These are phyloP conservation scores for Creontiades dilutus DNA, from an alignment of 2,888 invertebrate species.

Conservation along the genomic window DNA sequence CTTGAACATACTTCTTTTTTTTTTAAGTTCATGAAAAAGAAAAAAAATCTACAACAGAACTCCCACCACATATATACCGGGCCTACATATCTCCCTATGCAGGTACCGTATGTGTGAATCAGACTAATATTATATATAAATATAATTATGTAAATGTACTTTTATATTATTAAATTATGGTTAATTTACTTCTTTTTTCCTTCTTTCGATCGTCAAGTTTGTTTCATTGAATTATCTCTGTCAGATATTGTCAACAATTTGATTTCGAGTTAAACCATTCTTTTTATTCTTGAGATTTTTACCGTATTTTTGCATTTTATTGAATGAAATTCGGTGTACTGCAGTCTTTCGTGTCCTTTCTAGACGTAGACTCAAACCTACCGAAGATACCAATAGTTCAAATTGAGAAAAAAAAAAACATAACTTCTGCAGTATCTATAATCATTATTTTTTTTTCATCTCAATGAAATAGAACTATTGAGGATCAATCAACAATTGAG, in stretches of 20 bases:
- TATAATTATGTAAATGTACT: constrained; percentile 44
- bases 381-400: not conserved
- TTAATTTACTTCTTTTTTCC: constrained; percentile 3
- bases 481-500: not conserved
- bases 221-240: constrained; percentile 10
- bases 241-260: not conserved
- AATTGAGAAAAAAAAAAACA: not conserved
- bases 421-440: not conserved
- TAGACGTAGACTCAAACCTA: not conserved
- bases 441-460: not conserved
- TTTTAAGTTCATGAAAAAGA: constrained; percentile 21
- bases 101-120: constrained; percentile 11
- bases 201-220: constrained; percentile 12
- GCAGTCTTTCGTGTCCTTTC: not conserved
- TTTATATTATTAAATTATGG: constrained; percentile 45
- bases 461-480: constrained; percentile 20
- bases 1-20: constrained; percentile 27
- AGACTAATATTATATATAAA: constrained; percentile 36
- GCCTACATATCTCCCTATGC: not conserved
- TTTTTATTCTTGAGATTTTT: not conserved
- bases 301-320: not conserved
- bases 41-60: not conserved
- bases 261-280: not conserved
- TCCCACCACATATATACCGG: constrained; percentile 15
- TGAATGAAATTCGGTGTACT: not conserved